These are phyloP conservation scores for Arge pagana DNA, from an alignment of 2,888 invertebrate genomes.

Conservation along the genomic window DNA sequence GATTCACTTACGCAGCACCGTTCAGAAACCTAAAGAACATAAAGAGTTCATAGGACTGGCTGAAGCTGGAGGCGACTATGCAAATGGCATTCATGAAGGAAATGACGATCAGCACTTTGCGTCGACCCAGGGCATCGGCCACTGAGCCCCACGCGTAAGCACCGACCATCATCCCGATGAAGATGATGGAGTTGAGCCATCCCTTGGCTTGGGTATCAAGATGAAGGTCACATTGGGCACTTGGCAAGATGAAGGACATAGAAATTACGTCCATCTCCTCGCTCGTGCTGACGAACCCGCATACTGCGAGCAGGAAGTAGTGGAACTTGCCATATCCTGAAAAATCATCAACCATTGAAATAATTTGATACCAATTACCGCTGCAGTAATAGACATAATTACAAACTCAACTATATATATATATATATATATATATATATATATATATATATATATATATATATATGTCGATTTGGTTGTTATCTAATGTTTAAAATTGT, in stretches of 20 bases:
- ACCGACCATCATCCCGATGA: slow-evolving; percentile 92
- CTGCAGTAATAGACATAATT: too few species aligned
- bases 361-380: too few species aligned
- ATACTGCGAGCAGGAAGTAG: slow-evolving; percentile 85
- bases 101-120: slow-evolving; percentile 85
- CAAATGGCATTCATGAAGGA: slow-evolving; percentile 88
- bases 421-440: slow-evolving; percentile 25
- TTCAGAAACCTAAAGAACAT: slow-evolving; percentile 90
- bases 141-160: slow-evolving; percentile 92
- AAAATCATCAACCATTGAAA: too few species aligned
- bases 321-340: slow-evolving; percentile 88
- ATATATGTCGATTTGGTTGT: too few species aligned
- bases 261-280: slow-evolving; percentile 96
- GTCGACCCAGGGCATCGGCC: slow-evolving; percentile 86
- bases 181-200: slow-evolving; percentile 80
- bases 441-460: too few species aligned
- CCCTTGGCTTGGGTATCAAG: slow-evolving; percentile 86
- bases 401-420: too few species aligned
- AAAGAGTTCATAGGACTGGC: slow-evolving; percentile 85
- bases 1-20: slow-evolving; percentile 84
- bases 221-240: slow-evolving; percentile 89
- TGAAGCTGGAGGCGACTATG: slow-evolving; percentile 88
- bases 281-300: slow-evolving; percentile 92
- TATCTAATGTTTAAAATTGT: too few species aligned
- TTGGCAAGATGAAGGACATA: slow-evolving; percentile 92